phyloP scores from a whole-genome alignment of 2,888 invertebrate species.

The Oxyscelio sp. region DNA sequence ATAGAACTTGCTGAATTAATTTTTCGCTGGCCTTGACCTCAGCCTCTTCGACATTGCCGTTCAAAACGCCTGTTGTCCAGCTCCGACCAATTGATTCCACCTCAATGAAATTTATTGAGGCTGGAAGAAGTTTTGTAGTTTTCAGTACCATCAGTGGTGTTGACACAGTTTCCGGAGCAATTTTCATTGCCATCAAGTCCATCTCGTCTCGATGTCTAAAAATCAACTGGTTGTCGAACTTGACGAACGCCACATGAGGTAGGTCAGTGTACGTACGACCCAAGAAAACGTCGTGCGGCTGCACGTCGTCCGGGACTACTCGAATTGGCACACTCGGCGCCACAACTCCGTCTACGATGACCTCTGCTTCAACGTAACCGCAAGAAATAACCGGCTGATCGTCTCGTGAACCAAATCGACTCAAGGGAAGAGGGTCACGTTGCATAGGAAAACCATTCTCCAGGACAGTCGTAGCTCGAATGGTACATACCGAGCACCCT shows the following conservation, averaged over 20 bases:
- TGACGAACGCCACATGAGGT: constrained; percentile 58
- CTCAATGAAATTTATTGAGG: not conserved
- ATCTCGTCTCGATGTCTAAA: constrained; percentile 5
- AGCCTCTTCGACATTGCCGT: not conserved
- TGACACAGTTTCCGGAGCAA: too few relatives aligned
- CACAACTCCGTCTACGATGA: constrained; percentile 66
- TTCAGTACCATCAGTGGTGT: not conserved
- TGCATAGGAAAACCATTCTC: constrained; percentile 4
- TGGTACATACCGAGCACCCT: constrained; percentile 65
- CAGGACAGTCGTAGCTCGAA: constrained; percentile 54
- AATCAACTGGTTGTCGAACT: not conserved
- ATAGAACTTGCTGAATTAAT: too few relatives aligned
- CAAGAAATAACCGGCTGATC: constrained; percentile 40
- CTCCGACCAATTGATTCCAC: not conserved
- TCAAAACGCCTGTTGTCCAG: constrained; percentile 2
- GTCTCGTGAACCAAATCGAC: constrained; percentile 46
- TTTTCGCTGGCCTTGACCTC: too few relatives aligned
- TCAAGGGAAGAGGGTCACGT: constrained; percentile 9
- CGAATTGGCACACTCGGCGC: constrained; percentile 59
- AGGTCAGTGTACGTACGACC: constrained; percentile 73
- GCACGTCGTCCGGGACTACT: constrained; percentile 76
- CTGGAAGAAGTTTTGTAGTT: not conserved
- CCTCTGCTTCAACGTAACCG: constrained; percentile 31
- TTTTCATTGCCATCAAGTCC: not conserved
- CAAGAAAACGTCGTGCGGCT: constrained; percentile 72